Conservation (phyloP, 1,140 invertebrate species). For the Calycopis cecrops region DNA sequence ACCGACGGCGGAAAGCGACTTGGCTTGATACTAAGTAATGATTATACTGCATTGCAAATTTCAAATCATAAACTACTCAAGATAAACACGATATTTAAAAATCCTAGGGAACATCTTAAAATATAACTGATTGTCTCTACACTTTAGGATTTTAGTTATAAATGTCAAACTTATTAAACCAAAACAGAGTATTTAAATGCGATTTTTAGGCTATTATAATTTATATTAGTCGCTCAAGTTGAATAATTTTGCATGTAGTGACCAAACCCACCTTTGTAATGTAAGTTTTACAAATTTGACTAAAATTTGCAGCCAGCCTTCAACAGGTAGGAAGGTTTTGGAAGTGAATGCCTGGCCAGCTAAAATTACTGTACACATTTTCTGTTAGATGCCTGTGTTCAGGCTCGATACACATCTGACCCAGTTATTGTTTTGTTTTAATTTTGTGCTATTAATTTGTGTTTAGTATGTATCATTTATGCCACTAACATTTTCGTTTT, state of each 20-base stretch:
- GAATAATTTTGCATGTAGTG: not conserved
- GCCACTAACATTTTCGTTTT: conserved; percentile 48
- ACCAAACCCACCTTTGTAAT: conserved; percentile 3
- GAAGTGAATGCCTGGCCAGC: not conserved
- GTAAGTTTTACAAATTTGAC: conserved; percentile 2
- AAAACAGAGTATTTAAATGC: too few species aligned
- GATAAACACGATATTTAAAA: too few species aligned
- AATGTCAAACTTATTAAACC: too few species aligned
- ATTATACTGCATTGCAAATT: too few species aligned
- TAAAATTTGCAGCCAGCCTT: not conserved
- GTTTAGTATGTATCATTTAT: conserved; percentile 56
- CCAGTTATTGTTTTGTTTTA: conserved; percentile 58
- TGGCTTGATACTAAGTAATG: too few species aligned
- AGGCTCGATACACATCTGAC: conserved; percentile 48
- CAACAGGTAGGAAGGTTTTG: not conserved
- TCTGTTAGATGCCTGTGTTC: conserved; percentile 1
- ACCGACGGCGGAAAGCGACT: too few species aligned
- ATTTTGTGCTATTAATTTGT: conserved; percentile 58
- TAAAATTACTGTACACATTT: conserved; percentile 9
- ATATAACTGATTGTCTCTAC: too few species aligned
- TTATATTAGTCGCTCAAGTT: too few species aligned
- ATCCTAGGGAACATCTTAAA: too few species aligned
- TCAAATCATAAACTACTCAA: too few species aligned
- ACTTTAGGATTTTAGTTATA: too few species aligned
- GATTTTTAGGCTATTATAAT: too few species aligned